These are phyloP conservation scores for Leguminivora glycinivorella DNA, from an alignment of 1,140 invertebrate genomes.

Conservation along the genomic window DNA sequence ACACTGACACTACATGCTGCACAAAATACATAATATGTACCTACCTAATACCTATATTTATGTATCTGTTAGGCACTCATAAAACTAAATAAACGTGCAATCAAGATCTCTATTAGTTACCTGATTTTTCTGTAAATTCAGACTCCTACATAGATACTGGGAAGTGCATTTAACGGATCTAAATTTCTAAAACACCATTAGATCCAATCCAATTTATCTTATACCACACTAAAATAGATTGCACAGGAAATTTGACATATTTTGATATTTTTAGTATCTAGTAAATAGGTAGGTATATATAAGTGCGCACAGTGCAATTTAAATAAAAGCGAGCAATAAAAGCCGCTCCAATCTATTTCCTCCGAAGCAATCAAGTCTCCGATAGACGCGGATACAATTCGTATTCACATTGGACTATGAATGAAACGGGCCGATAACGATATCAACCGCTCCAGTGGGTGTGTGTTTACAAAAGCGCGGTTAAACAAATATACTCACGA, in stretches of 20 bases:
- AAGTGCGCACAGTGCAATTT: background rate
- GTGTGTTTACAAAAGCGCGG: slow-evolving; percentile 4
- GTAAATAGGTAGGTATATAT: background rate
- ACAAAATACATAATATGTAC: no score
- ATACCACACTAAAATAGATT: no score
- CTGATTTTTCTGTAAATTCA: no score
- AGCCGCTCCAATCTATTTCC: slow-evolving; percentile 6
- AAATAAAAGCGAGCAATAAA: background rate
- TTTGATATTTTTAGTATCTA: background rate
- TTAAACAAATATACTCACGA: background rate
- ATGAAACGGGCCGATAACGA: background rate
- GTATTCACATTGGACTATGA: background rate
- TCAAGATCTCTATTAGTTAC: no score
- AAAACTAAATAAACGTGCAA: no score
- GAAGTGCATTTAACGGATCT: no score
- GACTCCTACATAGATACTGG: no score
- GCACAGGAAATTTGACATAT: background rate
- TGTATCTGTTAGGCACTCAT: no score
- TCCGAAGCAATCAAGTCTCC: slow-evolving; percentile 6
- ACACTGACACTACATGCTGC: no score
- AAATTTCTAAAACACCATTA: no score
- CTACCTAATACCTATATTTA: no score
- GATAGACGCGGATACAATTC: slow-evolving; percentile 10
- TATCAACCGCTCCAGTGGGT: background rate
- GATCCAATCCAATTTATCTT: no score